Evolutionary conservation across 2,888 invertebrate genomes (phyloP).

Genomic region (Vandiemenella viatica): DNA sequence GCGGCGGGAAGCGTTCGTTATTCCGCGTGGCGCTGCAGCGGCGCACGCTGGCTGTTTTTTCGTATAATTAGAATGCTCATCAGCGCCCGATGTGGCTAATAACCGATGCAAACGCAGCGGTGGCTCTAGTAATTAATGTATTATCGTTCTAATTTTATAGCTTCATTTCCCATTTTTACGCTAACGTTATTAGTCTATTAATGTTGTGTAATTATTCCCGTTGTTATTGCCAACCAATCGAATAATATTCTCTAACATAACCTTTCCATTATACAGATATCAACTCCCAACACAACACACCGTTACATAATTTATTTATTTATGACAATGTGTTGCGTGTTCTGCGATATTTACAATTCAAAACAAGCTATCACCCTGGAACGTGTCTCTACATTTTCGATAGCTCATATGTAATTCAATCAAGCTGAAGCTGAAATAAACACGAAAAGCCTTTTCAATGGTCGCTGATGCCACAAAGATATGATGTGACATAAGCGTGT

Average conservation of each 20-base stretch:
- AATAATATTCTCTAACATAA: neutral
- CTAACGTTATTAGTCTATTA: neutral
- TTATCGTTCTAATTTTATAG: neutral
- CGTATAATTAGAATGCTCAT: too few species aligned
- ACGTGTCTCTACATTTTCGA: neutral
- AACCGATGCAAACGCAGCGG: too few species aligned
- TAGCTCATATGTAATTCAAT: neutral
- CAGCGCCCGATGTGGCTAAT: too few species aligned
- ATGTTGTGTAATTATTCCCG: neutral
- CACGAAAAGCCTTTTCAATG: too few species aligned
- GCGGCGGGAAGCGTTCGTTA: too few species aligned
- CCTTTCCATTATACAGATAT: neutral
- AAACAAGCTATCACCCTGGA: neutral
- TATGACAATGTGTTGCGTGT: neutral
- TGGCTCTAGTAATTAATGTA: neutral
- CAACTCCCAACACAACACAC: neutral
- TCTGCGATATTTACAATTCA: constrained; percentile 3
- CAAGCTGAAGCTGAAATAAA: too few species aligned
- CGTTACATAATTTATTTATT: neutral
- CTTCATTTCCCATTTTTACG: neutral
- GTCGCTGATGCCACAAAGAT: too few species aligned
- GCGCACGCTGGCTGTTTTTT: too few species aligned
- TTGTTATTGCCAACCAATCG: neutral
- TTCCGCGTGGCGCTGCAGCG: too few species aligned
- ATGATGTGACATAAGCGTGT: too few species aligned